A percentile compares a stretch with the other conserved stretches of the same genome.
Evolutionary conservation across 2,797 vertebrate genomes (phyloP).

Genomic region (Stomatorhinus walkeri): DNA sequence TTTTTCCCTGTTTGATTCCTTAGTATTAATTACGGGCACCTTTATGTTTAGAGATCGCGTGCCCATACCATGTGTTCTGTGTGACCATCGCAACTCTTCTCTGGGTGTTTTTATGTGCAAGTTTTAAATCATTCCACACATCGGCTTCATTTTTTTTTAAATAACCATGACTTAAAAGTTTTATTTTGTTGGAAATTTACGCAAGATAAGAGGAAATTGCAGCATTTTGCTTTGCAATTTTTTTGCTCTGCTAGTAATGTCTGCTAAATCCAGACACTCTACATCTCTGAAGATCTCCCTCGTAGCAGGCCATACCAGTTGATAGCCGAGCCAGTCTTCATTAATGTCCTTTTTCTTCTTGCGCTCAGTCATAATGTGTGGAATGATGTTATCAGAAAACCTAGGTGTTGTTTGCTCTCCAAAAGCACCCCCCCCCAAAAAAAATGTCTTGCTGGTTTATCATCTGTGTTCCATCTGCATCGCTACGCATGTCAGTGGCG

Average conservation of each 20-base stretch:
- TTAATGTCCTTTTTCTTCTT: background rate
- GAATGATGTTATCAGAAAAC: background rate
- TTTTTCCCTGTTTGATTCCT: conserved; percentile 16
- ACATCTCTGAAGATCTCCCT: background rate
- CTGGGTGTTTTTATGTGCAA: background rate
- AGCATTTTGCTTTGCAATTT: background rate
- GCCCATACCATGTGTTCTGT: background rate
- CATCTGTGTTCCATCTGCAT: background rate
- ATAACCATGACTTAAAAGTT: background rate
- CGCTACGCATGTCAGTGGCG: background rate
- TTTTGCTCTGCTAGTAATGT: background rate
- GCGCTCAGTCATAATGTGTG: background rate
- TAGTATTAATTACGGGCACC: conserved; percentile 9
- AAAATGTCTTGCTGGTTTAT: background rate
- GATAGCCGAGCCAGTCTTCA: background rate
- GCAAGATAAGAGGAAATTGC: background rate
- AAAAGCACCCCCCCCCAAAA: background rate
- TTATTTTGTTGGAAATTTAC: background rate
- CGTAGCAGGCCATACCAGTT: background rate
- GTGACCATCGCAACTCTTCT: conserved; percentile 20
- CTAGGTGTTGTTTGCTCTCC: background rate
- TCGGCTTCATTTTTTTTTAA: background rate
- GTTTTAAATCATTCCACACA: conserved; percentile 42
- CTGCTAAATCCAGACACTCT: background rate
- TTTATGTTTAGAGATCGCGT: background rate